phyloP scores from a whole-genome alignment of 2,888 invertebrate genomes.

The Sinohyriopsis cumingii region DNA sequence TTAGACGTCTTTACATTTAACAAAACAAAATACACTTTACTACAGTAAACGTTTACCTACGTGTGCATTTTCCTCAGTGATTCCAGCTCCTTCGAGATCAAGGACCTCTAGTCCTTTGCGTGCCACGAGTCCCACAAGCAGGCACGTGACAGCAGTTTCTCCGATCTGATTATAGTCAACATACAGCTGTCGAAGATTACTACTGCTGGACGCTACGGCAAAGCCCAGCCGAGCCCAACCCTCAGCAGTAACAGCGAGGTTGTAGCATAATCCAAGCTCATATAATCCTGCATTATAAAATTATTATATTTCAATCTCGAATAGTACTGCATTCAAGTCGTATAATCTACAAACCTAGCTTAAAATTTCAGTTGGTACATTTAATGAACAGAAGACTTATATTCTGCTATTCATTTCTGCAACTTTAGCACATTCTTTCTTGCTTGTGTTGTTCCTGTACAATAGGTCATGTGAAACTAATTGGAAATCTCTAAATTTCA shows the following conservation, averaged over 20 bases:
- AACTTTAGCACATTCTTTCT: too few relatives aligned
- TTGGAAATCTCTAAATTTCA: too few relatives aligned
- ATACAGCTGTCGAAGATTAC: slow-evolving; percentile 48
- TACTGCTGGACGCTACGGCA: slow-evolving; percentile 54
- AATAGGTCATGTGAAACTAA: too few relatives aligned
- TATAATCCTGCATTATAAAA: slow-evolving; percentile 50
- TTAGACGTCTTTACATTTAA: too few relatives aligned
- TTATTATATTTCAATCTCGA: neutral
- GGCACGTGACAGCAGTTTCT: slow-evolving; percentile 57
- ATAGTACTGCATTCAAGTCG: neutral
- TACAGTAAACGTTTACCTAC: slow-evolving; percentile 31
- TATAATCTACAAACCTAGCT: neutral
- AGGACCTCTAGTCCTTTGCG: slow-evolving; percentile 54
- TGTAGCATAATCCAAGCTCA: slow-evolving; percentile 64
- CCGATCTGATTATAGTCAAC: slow-evolving; percentile 65
- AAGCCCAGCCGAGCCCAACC: slow-evolving; percentile 65
- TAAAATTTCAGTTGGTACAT: neutral
- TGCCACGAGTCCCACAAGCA: slow-evolving; percentile 59
- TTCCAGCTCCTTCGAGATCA: slow-evolving; percentile 61
- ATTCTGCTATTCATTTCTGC: too few relatives aligned
- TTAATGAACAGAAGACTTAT: too few relatives aligned
- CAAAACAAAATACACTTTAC: neutral
- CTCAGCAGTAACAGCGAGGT: slow-evolving; percentile 52
- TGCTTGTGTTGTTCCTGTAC: too few relatives aligned
- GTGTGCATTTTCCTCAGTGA: slow-evolving; percentile 60